Evolutionary conservation across 2,797 vertebrate genomes (phyloP), one percentile per base, ranked within the genome.

Genomic region (Steatocranus sp.): DNA sequence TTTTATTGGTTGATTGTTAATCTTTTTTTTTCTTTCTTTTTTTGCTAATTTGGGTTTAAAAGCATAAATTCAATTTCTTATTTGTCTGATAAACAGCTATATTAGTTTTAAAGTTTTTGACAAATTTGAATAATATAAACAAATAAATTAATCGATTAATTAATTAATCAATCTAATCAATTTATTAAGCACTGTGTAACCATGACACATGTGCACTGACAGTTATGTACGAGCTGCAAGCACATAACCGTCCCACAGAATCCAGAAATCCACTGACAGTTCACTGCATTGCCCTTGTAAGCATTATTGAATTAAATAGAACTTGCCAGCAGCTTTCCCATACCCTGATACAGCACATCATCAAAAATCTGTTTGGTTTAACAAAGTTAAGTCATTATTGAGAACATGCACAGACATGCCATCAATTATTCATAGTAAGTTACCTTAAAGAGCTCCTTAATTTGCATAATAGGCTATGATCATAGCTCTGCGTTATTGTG

Each of bases 361-460:
- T 70, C 66, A 30, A 70, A 70, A 48, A 70, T 70, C 15, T 7
- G 41, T 43, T 63, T 23, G 32, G 18, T 56, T 43, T 32, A 77
- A 70, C 18, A 74, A 27, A 81, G 81, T 49, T 53, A 27, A 80
- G 79, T 46, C 5, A 54, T 73, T 66, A 8, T 73, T 10, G 63
- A 76, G 79, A 50, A 63, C 17, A 66, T 53, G 15, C 34, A 34
- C 30, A 75, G 68, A 80, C 51, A 79, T 70, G 17, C 5, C 11
- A 83, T 83, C 27, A 76, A 14, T 75, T 81, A 78, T 50, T 85
- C 9, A 18, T 79, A 82, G 80, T 83, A 79, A 66, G 58, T 73
- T 66, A 32, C 75, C 49, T 10, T 79, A 78, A 83, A 86, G 38
- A 90, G 61, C 34, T 11, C 20, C 81, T 76, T 86, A 80, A 83